Evolutionary conservation across 2,797 vertebrate genomes (phyloP).

Genomic region (Pantherophis vulpinus): DNA sequence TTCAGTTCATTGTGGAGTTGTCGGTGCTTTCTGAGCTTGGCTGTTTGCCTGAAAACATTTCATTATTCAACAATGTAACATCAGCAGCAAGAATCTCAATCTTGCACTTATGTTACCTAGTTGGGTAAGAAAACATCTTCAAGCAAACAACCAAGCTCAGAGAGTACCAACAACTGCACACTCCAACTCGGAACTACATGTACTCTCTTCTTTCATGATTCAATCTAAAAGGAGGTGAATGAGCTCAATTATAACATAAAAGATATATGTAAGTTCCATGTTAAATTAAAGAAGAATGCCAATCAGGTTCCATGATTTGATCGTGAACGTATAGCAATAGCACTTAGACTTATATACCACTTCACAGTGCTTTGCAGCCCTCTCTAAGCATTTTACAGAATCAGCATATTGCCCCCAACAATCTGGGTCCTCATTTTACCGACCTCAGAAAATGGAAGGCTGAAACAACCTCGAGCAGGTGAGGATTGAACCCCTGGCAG

Average conservation of each 20-base stretch:
- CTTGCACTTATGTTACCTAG: not conserved
- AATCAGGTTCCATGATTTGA: not conserved
- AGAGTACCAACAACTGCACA: not conserved
- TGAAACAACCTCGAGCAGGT: too few species aligned
- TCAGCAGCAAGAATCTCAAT: not conserved
- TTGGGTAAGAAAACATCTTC: not conserved
- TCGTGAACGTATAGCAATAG: not conserved
- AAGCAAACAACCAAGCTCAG: not conserved
- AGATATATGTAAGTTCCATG: not conserved
- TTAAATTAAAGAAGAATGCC: not conserved
- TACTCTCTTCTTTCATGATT: not conserved
- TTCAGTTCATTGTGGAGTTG: not conserved
- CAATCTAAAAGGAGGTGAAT: too few species aligned
- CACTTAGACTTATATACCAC: too few species aligned
- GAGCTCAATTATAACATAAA: not conserved
- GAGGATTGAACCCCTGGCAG: too few species aligned
- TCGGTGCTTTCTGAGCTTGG: not conserved
- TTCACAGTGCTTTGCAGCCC: too few species aligned
- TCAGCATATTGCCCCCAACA: not conserved
- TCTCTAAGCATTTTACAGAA: too few species aligned
- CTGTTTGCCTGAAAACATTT: not conserved
- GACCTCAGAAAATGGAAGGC: too few species aligned
- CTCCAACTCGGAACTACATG: not conserved
- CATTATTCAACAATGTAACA: not conserved
- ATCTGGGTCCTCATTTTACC: too few species aligned